Conservation (phyloP, 2,888 invertebrate species). For the Drosophila putrida region DNA sequence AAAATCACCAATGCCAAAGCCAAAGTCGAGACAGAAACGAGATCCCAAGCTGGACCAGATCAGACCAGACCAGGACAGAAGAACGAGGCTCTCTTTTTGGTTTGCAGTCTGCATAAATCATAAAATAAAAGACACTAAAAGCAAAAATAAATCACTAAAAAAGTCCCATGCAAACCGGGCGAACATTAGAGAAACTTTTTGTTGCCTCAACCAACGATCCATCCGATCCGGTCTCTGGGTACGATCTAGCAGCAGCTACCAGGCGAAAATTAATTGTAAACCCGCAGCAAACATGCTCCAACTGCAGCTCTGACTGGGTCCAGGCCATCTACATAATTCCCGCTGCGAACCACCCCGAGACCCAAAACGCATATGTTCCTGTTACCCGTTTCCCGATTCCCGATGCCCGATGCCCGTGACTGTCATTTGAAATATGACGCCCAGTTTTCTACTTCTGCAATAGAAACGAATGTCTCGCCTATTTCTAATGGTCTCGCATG, state of each 20-base stretch:
- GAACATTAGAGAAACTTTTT: slow-evolving; percentile 67
- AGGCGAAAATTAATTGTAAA: slow-evolving; percentile 71
- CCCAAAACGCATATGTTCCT: slow-evolving; percentile 34
- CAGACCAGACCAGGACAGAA: slow-evolving; percentile 20
- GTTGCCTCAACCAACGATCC: slow-evolving; percentile 33
- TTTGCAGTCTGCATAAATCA: slow-evolving; percentile 68
- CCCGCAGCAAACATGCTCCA: slow-evolving; percentile 56
- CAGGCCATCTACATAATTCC: slow-evolving; percentile 58
- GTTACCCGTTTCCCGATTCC: slow-evolving; percentile 3
- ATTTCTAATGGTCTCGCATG: slow-evolving; percentile 44
- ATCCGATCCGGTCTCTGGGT: slow-evolving; percentile 46
- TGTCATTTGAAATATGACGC: slow-evolving; percentile 74
- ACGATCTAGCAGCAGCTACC: slow-evolving; percentile 30
- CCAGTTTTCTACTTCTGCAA: slow-evolving; percentile 51
- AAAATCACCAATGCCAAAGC: slow-evolving; percentile 60
- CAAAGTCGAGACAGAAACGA: slow-evolving; percentile 23
- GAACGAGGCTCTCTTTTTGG: slow-evolving; percentile 24
- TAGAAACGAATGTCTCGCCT: slow-evolving; percentile 57
- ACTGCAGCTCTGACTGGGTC: slow-evolving; percentile 24
- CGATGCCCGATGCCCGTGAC: slow-evolving; percentile 15
- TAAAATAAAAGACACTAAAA: slow-evolving; percentile 79
- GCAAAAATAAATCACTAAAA: slow-evolving; percentile 73
- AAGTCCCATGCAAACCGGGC: slow-evolving; percentile 52
- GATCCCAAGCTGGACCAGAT: slow-evolving; percentile 15
- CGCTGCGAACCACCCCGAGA: slow-evolving; percentile 42